Evolutionary conservation across 2,888 invertebrate genomes (phyloP).

Genomic region (Meloe dianella): DNA sequence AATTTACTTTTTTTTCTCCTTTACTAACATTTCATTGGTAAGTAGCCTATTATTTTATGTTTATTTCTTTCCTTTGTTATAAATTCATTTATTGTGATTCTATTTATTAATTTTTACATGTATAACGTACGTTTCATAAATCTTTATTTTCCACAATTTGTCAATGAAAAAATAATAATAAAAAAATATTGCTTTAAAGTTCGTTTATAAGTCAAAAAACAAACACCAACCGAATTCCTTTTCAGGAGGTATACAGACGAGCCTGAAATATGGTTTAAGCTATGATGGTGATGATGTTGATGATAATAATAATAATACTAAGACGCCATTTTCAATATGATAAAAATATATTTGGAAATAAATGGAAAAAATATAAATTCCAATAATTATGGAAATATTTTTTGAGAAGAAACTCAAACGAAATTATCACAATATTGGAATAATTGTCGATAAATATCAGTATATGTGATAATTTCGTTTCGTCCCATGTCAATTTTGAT

Average conservation of each 20-base stretch:
- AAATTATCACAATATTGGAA: too few species aligned
- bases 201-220: background rate
- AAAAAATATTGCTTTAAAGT: background rate
- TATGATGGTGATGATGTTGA: too few species aligned
- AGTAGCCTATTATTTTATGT: conserved; percentile 22
- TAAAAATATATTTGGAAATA: background rate
- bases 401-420: background rate
- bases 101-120: conserved; percentile 19
- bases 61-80: conserved; percentile 19
- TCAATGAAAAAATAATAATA: background rate
- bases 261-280: too few species aligned
- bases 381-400: too few species aligned
- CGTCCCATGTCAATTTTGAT: background rate
- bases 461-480: background rate
- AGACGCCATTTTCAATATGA: background rate
- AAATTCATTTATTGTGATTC: conserved; percentile 9
- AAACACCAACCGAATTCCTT: too few species aligned
- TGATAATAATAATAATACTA: too few species aligned
- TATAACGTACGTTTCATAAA: conserved; percentile 2
- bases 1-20: conserved; percentile 17
- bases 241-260: too few species aligned
- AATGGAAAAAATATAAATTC: too few species aligned
- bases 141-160: background rate
- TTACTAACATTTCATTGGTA: conserved; percentile 3
- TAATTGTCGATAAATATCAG: too few species aligned